phyloP scores from a whole-genome alignment of 2,797 vertebrate species.

The Calcarius lapponicus region DNA sequence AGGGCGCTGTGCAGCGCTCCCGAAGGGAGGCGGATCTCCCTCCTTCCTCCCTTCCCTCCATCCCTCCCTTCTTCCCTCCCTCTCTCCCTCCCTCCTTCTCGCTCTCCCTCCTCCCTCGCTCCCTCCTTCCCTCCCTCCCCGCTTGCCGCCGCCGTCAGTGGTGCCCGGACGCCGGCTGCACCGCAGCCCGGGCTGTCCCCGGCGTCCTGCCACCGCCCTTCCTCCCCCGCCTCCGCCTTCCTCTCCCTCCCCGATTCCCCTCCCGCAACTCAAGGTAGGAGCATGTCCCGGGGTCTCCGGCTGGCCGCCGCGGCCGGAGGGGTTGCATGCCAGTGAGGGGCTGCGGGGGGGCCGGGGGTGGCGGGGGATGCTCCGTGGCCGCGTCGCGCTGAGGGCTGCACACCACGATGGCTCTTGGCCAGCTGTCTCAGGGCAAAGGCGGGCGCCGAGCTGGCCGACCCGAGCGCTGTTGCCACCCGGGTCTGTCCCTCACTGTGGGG shows the following conservation, averaged over 20 bases:
- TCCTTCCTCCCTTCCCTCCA: constrained; percentile 39
- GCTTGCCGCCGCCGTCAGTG: constrained; percentile 62
- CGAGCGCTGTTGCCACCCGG: not conserved
- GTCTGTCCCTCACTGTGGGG: not conserved
- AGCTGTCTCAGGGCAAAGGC: not conserved
- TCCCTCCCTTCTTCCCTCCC: constrained; percentile 10
- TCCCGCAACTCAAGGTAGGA: constrained; percentile 57
- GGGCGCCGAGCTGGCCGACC: not conserved
- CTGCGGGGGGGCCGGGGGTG: not conserved
- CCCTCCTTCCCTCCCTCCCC: not conserved
- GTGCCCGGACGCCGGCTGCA: constrained; percentile 66
- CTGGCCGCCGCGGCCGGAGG: not conserved
- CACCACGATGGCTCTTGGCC: not conserved
- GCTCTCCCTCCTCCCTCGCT: constrained; percentile 15
- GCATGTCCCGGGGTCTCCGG: not conserved
- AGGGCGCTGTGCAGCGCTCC: constrained; percentile 70
- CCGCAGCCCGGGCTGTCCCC: constrained; percentile 32
- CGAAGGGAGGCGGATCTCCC: constrained; percentile 89
- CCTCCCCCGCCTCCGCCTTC: constrained; percentile 29
- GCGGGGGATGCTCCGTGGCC: not conserved
- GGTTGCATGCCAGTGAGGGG: constrained; percentile 12
- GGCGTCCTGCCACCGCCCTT: constrained; percentile 39
- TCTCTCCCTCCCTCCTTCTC: not conserved
- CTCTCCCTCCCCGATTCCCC: constrained; percentile 23
- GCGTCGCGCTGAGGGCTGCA: not conserved